phyloP scores from a whole-genome alignment of 2,113 vertebrate genomes.

The Paralichthys olivaceus region DNA sequence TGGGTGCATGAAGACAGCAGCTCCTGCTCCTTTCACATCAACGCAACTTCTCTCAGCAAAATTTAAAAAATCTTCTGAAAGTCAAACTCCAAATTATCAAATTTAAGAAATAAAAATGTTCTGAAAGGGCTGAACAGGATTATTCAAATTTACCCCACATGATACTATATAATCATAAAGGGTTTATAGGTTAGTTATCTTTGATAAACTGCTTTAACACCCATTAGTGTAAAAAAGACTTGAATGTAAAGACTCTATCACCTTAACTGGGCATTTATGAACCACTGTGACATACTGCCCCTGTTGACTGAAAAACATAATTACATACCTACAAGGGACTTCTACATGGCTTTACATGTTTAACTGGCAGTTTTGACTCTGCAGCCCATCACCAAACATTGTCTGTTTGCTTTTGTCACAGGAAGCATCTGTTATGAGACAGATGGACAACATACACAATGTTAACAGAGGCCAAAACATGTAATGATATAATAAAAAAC shows the following conservation, averaged over 20 bases:
- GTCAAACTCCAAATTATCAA: conserved; percentile 7
- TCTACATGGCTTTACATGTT: not conserved
- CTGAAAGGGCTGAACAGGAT: not conserved
- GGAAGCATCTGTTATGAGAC: conserved; percentile 31
- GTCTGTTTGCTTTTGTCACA: not conserved
- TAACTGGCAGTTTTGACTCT: not conserved
- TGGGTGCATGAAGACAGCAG: conserved; percentile 29
- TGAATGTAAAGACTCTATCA: no score
- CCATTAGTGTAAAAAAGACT: no score
- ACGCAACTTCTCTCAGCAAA: not conserved
- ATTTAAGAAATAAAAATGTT: not conserved
- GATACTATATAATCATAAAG: no score
- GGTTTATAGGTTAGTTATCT: no score
- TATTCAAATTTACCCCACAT: no score
- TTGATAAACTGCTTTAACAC: no score
- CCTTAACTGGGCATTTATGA: no score
- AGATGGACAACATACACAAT: conserved; percentile 4
- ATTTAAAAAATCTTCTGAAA: not conserved
- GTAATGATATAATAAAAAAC: no score
- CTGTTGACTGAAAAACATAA: not conserved
- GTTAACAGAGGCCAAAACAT: no score
- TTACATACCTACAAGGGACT: not conserved
- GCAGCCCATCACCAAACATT: not conserved
- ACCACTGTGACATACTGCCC: not conserved
- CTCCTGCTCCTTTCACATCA: conserved; percentile 26